Base-by-base conservation (phyloP, 1,140 invertebrate genomes). In the Papilio machaon region DNA sequence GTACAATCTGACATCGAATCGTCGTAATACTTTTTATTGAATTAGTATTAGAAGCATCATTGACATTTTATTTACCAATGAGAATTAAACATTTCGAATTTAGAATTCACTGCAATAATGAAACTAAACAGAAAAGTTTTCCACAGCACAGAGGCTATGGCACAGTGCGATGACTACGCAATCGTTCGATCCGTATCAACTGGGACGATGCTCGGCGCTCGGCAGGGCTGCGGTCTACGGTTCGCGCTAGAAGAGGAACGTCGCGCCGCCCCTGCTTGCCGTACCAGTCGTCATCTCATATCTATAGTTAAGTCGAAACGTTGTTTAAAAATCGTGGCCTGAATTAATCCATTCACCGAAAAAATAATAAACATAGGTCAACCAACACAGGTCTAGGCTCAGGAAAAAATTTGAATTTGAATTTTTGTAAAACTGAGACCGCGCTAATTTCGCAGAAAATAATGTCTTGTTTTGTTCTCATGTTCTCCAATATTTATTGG, bases 181-280 rank as follows among this genome's bases (percentile, higher is more conserved):
- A 92, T 88, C 86, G 91, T 91, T 93, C 91, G 90, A 93, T 92
- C 85, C 87, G 86, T 87, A 86, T 85, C 90, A 93, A 94, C 89
- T 91, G 88, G 90, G 87, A 85, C 92, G 92, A 88, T 87, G 90
- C 90, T 85, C 88, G 81, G 82, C 83, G 85, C 47, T 49, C 47
- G 8, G 86, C 89, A 93, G 54, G 54, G 54, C 54, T 58, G 54
- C 54, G 93, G 93, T 91, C 93, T 94, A 91, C 92, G 92, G 91
- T 90, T 43, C 46, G 77, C 77, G 77, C 77, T 79, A 79, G 77
- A 79, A 89, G 84, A 84, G 90, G 91, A 89, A 90, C 85, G 85
- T 90, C 85, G 85, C 85, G 85, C 85, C 83, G 85, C 85, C 82
- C 82, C 85, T 81, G 84, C 83, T 81, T 80, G 83, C 74, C 83